Percentiles rank a stretch among this genome's conserved stretches.
These are phyloP conservation scores for Cichladusa arquata DNA, from an alignment of 2,113 vertebrate genomes.

Conservation along the genomic window DNA sequence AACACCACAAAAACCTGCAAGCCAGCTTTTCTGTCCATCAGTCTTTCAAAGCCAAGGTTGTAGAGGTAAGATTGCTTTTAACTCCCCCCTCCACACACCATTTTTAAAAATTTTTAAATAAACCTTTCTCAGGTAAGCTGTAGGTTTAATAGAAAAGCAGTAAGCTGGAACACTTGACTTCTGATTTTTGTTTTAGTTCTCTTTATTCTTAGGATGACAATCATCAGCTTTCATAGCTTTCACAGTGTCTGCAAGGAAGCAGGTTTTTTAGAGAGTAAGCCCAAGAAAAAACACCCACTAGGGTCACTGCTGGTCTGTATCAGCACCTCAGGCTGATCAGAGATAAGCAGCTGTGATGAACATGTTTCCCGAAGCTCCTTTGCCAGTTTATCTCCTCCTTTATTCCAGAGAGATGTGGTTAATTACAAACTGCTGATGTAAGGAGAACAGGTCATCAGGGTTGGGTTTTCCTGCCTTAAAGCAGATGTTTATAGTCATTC, in stretches of 20 bases:
- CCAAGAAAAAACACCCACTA: background rate
- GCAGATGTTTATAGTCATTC: background rate
- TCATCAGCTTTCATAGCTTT: background rate
- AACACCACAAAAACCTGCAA: background rate
- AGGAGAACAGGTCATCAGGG: background rate
- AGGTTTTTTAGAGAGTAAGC: background rate
- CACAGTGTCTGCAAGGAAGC: background rate
- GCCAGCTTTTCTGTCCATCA: background rate
- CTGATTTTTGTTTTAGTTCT: background rate
- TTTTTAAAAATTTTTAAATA: too few relatives aligned
- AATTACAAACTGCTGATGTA: background rate
- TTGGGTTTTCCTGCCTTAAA: background rate
- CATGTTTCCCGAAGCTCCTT: background rate
- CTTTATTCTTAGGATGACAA: background rate
- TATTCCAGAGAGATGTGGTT: background rate
- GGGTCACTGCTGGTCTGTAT: background rate
- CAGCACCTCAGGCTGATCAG: background rate
- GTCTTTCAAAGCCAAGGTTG: background rate
- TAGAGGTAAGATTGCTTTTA: background rate
- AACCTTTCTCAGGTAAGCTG: background rate
- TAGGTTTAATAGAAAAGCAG: background rate
- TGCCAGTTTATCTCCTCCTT: background rate
- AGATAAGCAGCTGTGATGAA: background rate
- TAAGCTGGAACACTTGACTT: background rate
- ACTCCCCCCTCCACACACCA: rapidly evolving